Base-by-base conservation (phyloP, 2,113 vertebrate species). In the Cygnus buccinator region DNA sequence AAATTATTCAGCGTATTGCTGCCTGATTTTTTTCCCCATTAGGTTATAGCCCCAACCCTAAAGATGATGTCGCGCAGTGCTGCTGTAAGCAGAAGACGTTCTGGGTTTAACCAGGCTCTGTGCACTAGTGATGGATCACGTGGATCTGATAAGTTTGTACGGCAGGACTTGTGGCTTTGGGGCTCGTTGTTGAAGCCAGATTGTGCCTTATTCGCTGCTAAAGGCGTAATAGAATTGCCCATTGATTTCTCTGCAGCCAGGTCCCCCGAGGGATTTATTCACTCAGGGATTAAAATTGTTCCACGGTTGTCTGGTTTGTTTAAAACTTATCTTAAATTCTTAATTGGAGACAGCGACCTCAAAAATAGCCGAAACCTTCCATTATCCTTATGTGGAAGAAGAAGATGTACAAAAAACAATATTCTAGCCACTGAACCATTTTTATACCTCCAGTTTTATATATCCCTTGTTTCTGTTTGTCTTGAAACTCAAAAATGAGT, bases 211-310 rank as follows among this genome's bases (percentile, higher is more conserved):
- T 86, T 95, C 85, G 65, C 90, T 93, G 87, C 76, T 95, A 95
- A 95, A 95, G 82, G 86, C 88, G 90, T 94, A 96, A 95, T 75
- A 93, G 93, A 94, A 92, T 89, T 94, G 90, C 79, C 83, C 79
- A 67, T 48, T 94, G 91, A 94, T 63, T 89, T 68, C 78, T 93
- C 28, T 88, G 58, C 65, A 90, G 74, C 78, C 67, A 89, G 50
- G 68, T 78, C 68, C 86, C 92, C 88, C 83, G 79, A 88, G 94
- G 78, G 78, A 91, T 95, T 91, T 77, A 76, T 77, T 92, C 93
- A 95, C 88, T 88, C 67, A 85, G 74, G 87, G 93, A 95, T 95
- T 95, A 97, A 96, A 91, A 95, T 96, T 74, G 59, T 97, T 94
- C 94, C 67, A 96, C 41, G 74, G 88, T 93, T 84, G 87, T 88